These are phyloP conservation scores for Campylorhamphus procurvoides DNA, from an alignment of 2,113 vertebrate species.

Conservation along the genomic window DNA sequence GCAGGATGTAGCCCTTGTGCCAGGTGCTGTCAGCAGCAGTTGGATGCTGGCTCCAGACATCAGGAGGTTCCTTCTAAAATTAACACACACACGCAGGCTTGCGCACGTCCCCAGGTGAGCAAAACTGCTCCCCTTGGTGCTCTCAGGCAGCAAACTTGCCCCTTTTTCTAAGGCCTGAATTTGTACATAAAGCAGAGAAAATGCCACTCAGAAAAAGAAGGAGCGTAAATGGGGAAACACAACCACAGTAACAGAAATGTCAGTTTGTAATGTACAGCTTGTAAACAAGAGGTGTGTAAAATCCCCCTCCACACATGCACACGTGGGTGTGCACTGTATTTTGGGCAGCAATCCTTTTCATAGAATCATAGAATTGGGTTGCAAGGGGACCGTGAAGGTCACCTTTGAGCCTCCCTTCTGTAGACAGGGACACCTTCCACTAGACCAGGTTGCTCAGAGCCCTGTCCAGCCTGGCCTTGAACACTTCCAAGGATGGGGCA, in stretches of 20 bases:
- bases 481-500: background rate
- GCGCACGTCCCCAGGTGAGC: background rate
- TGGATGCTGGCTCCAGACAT: background rate
- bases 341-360: background rate
- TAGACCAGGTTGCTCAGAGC: background rate
- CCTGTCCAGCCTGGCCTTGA: background rate
- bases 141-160: background rate
- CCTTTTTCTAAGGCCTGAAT: background rate
- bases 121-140: background rate
- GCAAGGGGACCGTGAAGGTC: background rate
- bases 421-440: background rate
- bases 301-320: background rate
- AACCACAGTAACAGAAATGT: background rate
- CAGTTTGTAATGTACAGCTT: background rate
- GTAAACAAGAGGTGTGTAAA: background rate
- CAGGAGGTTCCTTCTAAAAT: background rate
- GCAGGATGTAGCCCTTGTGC: conserved; percentile 3
- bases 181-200: background rate
- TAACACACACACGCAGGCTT: background rate
- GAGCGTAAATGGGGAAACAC: background rate
- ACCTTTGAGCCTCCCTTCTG: background rate
- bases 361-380: background rate
- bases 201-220: background rate
- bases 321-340: fast-evolving
- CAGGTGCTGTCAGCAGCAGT: conserved; percentile 1